phyloP scores from a whole-genome alignment of 2,113 vertebrate species.

The Sarotherodon lohbergeri region DNA sequence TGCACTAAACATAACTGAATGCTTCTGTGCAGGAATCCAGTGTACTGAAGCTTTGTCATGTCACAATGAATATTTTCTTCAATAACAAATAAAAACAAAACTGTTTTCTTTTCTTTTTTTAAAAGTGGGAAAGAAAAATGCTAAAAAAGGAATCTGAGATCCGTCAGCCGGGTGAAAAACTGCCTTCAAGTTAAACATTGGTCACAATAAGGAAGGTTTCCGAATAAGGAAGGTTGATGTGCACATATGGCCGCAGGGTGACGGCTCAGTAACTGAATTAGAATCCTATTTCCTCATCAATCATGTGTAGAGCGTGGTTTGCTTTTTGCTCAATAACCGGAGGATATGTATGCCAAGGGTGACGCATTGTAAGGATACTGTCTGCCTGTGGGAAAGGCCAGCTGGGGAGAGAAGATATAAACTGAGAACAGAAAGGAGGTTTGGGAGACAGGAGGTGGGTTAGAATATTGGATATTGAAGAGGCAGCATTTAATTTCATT shows the following conservation, averaged over 20 bases:
- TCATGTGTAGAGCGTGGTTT: slow-evolving; percentile 50
- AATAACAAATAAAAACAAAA: neutral
- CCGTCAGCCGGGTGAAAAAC: neutral
- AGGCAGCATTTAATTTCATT: neutral
- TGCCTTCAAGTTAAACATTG: slow-evolving; percentile 18
- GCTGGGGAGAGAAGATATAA: slow-evolving; percentile 62
- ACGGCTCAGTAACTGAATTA: slow-evolving; percentile 67
- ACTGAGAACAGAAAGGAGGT: slow-evolving; percentile 20
- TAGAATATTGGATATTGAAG: neutral
- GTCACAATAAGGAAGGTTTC: slow-evolving; percentile 37
- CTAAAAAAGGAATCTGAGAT: neutral
- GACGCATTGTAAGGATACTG: slow-evolving; percentile 45
- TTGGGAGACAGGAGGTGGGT: neutral
- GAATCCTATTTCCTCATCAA: slow-evolving; percentile 70
- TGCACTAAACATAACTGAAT: neutral
- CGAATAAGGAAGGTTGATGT: slow-evolving; percentile 47
- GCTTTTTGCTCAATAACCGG: slow-evolving; percentile 50
- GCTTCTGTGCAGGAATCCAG: neutral
- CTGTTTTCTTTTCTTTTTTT: neutral
- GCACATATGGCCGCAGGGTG: slow-evolving; percentile 57
- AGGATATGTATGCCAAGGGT: slow-evolving; percentile 49
- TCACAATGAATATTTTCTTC: neutral
- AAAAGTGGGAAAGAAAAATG: neutral
- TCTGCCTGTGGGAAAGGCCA: slow-evolving; percentile 48
- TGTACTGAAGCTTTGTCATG: neutral